Conservation (phyloP, 2,113 vertebrate species). For the Catagonus wagneri region DNA sequence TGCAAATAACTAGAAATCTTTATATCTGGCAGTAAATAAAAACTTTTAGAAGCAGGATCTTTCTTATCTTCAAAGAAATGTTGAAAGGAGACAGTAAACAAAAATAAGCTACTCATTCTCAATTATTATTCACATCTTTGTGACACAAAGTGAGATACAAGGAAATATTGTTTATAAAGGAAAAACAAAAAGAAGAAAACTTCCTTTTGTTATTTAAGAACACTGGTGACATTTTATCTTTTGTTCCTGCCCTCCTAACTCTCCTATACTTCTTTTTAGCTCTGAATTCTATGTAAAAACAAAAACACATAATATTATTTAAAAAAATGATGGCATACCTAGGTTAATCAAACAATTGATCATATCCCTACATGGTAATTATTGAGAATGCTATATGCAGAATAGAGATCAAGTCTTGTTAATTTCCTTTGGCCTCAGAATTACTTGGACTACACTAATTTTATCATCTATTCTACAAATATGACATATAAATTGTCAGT, state of each 20-base stretch:
- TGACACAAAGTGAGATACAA: background rate
- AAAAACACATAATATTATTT: background rate
- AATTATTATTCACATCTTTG: background rate
- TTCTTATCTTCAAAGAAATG: background rate
- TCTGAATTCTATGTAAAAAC: background rate
- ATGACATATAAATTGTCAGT: background rate
- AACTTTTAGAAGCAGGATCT: background rate
- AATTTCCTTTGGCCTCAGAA: background rate
- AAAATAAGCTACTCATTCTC: background rate
- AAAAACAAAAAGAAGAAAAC: background rate
- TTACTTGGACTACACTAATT: background rate
- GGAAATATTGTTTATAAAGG: background rate
- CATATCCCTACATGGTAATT: background rate
- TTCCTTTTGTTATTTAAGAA: background rate
- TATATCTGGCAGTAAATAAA: background rate
- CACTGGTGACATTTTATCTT: background rate
- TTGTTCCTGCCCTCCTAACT: background rate
- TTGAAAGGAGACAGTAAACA: background rate
- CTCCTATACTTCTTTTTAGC: background rate
- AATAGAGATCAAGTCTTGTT: background rate
- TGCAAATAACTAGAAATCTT: constrained; percentile 12
- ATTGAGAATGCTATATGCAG: background rate
- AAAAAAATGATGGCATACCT: background rate
- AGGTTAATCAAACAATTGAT: background rate
- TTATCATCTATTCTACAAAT: background rate